Evolutionary conservation across 2,888 invertebrate genomes (phyloP), one percentile per base, ranked within the genome.

Genomic region (Papilio protenor): DNA sequence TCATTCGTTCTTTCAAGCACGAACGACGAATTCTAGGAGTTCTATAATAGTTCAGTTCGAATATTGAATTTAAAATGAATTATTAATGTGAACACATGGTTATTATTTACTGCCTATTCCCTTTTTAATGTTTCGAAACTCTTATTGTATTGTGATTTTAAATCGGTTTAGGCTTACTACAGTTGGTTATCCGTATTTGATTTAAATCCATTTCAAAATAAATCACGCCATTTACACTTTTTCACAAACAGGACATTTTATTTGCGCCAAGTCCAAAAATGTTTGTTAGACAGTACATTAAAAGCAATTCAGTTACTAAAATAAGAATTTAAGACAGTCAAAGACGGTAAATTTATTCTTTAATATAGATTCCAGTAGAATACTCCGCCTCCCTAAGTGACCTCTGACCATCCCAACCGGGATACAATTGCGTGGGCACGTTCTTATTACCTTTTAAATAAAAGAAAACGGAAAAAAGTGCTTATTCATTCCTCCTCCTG

Each of bases 11-110:
- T 23, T 59, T 59, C 11, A 59, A 59, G 61, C 79, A 76, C 79
- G 82, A 82, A 82, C 84, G 80, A 82, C 81, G 83, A 83, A 84
- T 83, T 79, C 81, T 83, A 64, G 70, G 75, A 77, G 77, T 77
- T 77, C 75, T 79, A 61, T 76, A 76, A 77, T 77, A 61, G 81
- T 78, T 71, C 33, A 33, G 21, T 74, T 77, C 55, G 21, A 70
- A 78, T 52, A 75, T 75, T 72, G 23, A 75, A 75, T 78, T 77
- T 71, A 16, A 23, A 11, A 70, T 73, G 78, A 78, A 73, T 76
- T 76, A 73, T 78, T 76, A 18, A 76, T 49, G n/a, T 59, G 73
- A 70, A 76, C 59, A 73, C 47, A 76, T 76, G 73, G 21, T 23
- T 12, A 64, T 61, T 69, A 73, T 73, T 70, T 69, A 76, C 76